Conservation (phyloP, 2,888 invertebrate genomes). For the Zygothrica quintamaculata region DNA sequence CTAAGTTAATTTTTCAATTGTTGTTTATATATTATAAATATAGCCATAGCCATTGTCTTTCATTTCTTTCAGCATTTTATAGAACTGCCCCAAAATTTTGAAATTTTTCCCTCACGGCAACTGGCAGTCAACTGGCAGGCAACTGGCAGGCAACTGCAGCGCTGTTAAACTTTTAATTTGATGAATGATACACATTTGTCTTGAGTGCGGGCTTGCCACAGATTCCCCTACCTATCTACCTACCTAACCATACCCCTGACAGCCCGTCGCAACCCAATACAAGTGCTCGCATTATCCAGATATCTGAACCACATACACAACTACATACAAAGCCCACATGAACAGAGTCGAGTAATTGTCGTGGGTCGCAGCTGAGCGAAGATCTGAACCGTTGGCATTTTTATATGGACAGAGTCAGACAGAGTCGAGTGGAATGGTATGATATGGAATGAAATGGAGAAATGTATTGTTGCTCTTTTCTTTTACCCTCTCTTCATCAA, state of each 20-base stretch:
- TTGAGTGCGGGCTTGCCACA: conserved; percentile 65
- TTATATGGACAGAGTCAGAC: conserved; percentile 50
- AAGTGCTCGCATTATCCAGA: too few species aligned
- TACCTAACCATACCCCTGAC: conserved; percentile 5
- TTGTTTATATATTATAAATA: too few species aligned
- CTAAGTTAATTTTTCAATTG: too few species aligned
- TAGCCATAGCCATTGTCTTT: not conserved
- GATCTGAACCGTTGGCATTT: conserved; percentile 64
- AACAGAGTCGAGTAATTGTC: conserved; percentile 63
- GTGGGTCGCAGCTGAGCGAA: conserved; percentile 62
- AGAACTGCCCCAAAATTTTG: conserved; percentile 45
- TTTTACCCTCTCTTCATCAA: conserved; percentile 12
- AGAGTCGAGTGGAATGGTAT: conserved; percentile 22
- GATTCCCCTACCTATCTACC: conserved; percentile 26
- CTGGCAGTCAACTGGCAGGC: conserved; percentile 67
- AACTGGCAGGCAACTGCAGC: conserved; percentile 64
- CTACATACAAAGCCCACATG: conserved; percentile 21
- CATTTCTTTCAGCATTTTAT: conserved; percentile 3
- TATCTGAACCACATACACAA: conserved; percentile 21
- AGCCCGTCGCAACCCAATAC: too few species aligned
- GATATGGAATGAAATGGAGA: too few species aligned
- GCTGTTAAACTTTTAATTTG: conserved; percentile 78
- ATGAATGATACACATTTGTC: conserved; percentile 80
- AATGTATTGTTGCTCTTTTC: conserved; percentile 8
- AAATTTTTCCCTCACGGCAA: conserved; percentile 63